Percentiles rank a stretch among this genome's conserved stretches.
These are phyloP conservation scores for Pipistrellus pygmaeus DNA, from an alignment of 2,797 vertebrate species.

Conservation along the genomic window DNA sequence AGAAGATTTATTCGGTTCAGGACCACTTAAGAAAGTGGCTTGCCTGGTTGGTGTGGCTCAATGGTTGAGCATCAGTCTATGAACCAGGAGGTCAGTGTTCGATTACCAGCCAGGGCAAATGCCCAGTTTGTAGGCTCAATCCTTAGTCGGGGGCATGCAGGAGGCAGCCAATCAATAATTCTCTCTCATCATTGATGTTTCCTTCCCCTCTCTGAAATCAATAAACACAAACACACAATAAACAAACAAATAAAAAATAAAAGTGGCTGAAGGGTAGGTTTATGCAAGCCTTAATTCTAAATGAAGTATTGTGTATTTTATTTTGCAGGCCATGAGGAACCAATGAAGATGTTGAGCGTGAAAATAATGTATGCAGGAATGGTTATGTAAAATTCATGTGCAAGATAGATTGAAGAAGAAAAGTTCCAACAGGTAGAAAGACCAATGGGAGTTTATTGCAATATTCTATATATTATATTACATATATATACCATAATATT, in stretches of 20 bases:
- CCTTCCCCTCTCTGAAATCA: too few species aligned
- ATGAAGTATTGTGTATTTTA: neutral
- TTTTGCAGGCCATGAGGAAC: neutral
- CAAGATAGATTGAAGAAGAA: neutral
- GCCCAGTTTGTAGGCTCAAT: too few species aligned
- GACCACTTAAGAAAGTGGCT: neutral
- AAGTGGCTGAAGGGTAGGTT: neutral
- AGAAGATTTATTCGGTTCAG: slow-evolving; percentile 4
- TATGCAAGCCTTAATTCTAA: slow-evolving; percentile 13
- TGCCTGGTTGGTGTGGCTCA: neutral
- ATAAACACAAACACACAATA: too few species aligned
- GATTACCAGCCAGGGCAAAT: too few species aligned
- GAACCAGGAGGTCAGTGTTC: too few species aligned
- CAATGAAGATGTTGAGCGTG: neutral
- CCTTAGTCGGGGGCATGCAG: too few species aligned
- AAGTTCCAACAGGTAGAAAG: neutral
- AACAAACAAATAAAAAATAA: neutral
- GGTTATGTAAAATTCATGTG: neutral
- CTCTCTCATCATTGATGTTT: too few species aligned
- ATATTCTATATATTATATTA: neutral
- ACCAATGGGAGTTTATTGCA: neutral
- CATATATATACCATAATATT: neutral
- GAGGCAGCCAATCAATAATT: too few species aligned
- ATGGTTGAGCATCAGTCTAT: too few species aligned
- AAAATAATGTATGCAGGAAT: neutral